These are phyloP conservation scores for Nansenia antarctica DNA, from an alignment of 2,113 vertebrate genomes.

Conservation along the genomic window DNA sequence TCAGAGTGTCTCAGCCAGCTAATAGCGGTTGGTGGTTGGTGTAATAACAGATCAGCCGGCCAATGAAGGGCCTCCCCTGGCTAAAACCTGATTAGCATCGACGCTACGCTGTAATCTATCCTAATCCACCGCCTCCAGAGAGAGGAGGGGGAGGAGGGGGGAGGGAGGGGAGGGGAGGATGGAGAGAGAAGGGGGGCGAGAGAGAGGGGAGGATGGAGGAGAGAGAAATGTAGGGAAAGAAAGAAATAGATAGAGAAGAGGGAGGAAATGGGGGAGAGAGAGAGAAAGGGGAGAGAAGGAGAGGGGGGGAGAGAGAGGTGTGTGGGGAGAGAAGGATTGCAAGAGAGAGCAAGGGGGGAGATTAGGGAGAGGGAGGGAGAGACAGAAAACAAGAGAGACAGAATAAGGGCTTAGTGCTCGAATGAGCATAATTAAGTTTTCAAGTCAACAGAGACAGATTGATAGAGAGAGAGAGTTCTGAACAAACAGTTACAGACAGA, in stretches of 20 bases:
- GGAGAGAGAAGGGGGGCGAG: neutral
- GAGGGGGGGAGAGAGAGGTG: slow-evolving; percentile 11
- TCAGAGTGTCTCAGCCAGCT: slow-evolving; percentile 52
- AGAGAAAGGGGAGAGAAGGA: slow-evolving; percentile 4
- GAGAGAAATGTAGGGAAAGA: neutral
- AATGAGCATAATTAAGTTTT: slow-evolving; percentile 26
- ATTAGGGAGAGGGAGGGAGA: neutral
- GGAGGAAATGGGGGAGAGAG: slow-evolving; percentile 5
- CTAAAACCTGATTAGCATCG: slow-evolving; percentile 73
- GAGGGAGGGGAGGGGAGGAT: slow-evolving; percentile 7
- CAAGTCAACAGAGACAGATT: neutral
- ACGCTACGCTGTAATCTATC: slow-evolving; percentile 51
- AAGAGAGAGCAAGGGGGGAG: neutral
- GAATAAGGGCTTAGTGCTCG: neutral
- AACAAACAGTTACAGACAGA: too few species aligned
- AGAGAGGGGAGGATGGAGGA: neutral
- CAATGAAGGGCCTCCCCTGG: slow-evolving; percentile 61
- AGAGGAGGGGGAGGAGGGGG: slow-evolving; percentile 42
- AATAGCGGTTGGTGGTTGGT: slow-evolving; percentile 50
- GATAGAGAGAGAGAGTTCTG: too few species aligned
- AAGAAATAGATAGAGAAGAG: neutral
- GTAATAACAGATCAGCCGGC: slow-evolving; percentile 66
- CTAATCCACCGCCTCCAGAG: slow-evolving; percentile 44
- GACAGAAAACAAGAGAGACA: slow-evolving; percentile 32
- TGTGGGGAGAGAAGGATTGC: neutral